These are phyloP conservation scores for Campoplex capitator DNA, from an alignment of 2,888 invertebrate genomes.

Conservation along the genomic window DNA sequence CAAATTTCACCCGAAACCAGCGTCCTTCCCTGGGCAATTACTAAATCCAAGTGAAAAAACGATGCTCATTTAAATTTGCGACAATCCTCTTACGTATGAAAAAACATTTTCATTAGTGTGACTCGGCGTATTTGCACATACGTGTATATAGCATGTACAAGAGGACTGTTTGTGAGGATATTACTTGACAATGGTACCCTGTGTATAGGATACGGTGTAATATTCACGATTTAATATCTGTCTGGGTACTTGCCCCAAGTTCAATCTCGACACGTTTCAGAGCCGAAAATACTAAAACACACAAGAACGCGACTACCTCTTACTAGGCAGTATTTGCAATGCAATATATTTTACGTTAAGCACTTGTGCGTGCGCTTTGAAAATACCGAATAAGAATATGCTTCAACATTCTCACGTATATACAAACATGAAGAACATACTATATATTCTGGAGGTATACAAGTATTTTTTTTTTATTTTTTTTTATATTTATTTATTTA, in stretches of 20 bases:
- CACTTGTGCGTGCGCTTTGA: conserved; percentile 23
- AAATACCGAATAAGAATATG: conserved; percentile 8
- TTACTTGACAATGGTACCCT: conserved; percentile 33
- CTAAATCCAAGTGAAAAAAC: neutral
- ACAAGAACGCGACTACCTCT: neutral
- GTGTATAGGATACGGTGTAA: conserved; percentile 23
- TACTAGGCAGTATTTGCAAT: conserved; percentile 9
- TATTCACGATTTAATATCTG: conserved; percentile 54
- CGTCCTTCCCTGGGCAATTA: too few relatives aligned
- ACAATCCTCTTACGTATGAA: neutral
- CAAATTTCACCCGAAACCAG: too few relatives aligned
- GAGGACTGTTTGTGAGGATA: conserved; percentile 7
- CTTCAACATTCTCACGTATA: neutral
- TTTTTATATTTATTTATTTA: conserved; percentile 18
- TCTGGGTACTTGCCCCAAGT: conserved; percentile 30
- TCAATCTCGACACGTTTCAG: conserved; percentile 40
- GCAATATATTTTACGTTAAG: conserved; percentile 29
- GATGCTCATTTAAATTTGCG: neutral
- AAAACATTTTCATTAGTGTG: conserved; percentile 44
- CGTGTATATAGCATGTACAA: neutral
- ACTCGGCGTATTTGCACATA: neutral
- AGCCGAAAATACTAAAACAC: conserved; percentile 28
- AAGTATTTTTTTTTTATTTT: conserved; percentile 10
- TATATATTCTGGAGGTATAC: neutral
- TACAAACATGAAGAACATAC: neutral